phyloP scores from a whole-genome alignment of 2,113 vertebrate genomes.

The Heteronetta atricapilla region DNA sequence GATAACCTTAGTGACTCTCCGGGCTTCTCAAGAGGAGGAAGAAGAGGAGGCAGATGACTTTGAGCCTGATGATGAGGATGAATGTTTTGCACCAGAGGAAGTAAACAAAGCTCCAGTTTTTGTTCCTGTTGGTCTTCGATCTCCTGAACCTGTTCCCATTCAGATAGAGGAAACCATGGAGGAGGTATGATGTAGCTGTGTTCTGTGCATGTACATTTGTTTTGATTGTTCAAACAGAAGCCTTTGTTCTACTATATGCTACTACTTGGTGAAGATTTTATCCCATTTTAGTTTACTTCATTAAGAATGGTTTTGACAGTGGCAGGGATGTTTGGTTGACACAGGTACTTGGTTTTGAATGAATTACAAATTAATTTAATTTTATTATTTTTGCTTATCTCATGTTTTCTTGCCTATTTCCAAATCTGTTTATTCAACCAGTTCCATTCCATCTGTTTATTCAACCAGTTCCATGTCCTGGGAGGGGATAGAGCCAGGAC shows the following conservation, averaged over 20 bases:
- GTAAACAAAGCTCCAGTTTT: slow-evolving; percentile 86
- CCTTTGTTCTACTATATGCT: background rate
- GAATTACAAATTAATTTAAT: background rate
- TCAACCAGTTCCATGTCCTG: no score
- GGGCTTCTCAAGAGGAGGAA: slow-evolving; percentile 80
- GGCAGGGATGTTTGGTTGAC: background rate
- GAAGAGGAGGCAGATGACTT: slow-evolving; percentile 78
- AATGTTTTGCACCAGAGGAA: slow-evolving; percentile 77
- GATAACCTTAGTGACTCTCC: slow-evolving; percentile 83
- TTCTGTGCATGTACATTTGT: background rate
- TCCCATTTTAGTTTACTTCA: accelerated
- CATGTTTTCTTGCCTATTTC: background rate
- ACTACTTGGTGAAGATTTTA: background rate
- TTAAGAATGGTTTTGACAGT: background rate
- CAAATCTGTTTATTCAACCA: background rate
- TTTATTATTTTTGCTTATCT: background rate
- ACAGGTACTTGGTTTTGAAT: background rate
- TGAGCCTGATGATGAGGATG: slow-evolving; percentile 74
- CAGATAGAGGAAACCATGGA: slow-evolving; percentile 91
- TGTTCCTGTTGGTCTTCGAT: slow-evolving; percentile 86
- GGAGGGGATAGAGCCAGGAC: no score
- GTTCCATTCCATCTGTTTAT: no score
- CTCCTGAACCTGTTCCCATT: slow-evolving; percentile 76
- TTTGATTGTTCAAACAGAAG: background rate
- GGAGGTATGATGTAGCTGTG: slow-evolving; percentile 79